Evolutionary conservation across 2,888 invertebrate genomes (phyloP).

Genomic region (Plemyria rubiginata): DNA sequence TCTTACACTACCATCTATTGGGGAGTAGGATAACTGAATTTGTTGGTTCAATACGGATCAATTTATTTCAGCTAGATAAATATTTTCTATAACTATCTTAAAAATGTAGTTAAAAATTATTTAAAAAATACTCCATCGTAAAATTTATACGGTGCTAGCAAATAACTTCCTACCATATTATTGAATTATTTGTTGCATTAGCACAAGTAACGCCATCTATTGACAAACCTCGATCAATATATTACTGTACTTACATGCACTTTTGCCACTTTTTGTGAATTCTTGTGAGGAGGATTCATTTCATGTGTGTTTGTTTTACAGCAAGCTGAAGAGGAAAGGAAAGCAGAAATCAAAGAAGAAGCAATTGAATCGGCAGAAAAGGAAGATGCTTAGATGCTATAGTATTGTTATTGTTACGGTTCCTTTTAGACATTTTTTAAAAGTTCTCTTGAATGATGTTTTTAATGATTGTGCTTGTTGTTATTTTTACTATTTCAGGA

Average conservation of each 20-base stretch:
- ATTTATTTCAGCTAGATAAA: background rate
- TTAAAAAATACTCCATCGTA: no score
- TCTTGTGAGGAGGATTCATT: no score
- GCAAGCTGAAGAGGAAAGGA: slow-evolving; percentile 42
- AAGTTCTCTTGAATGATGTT: background rate
- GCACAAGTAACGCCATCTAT: slow-evolving; percentile 12
- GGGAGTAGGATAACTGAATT: slow-evolving; percentile 4
- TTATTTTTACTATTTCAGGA: background rate
- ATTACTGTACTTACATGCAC: no score
- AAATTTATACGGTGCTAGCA: no score
- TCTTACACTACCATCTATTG: slow-evolving; percentile 9
- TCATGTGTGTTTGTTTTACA: slow-evolving; percentile 27
- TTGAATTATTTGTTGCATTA: background rate
- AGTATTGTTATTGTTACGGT: no score
- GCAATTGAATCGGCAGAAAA: slow-evolving; percentile 38
- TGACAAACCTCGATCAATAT: no score
- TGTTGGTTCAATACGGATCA: background rate
- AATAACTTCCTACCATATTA: background rate
- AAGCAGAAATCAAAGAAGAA: slow-evolving; percentile 34
- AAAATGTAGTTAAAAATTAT: no score
- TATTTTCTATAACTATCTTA: background rate
- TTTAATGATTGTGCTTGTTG: background rate
- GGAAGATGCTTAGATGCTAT: slow-evolving; percentile 32
- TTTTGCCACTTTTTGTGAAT: no score
- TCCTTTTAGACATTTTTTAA: background rate